Base-by-base conservation (phyloP, 2,888 invertebrate species). In the Drosophila limbata region DNA sequence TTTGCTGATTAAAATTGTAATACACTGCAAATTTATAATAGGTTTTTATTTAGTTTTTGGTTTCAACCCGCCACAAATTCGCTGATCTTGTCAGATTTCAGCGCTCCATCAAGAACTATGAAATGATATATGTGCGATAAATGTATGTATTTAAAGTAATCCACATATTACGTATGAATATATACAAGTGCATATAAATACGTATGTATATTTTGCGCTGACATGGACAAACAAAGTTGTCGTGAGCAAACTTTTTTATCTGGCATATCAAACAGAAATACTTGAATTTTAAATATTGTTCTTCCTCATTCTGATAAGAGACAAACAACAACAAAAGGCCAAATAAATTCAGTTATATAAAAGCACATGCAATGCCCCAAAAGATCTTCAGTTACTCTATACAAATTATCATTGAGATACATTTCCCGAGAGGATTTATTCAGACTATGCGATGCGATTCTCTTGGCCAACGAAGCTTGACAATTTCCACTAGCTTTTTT, bases 201-300 rank as follows among this genome's bases (percentile, higher is more conserved):
- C 10, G 35, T 51, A 48, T 40, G 48, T 40, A 47, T 39, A 45
- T 59, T 78, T 56, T 45, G 35, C 68, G 52, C 61, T 71, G 77
- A 71, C 81, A 69, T 61, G 44, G 61, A 31, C 63, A 78, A 77
- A 80, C 80, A 77, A 35, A 33, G 52, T 42, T 64, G 69, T 60
- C 59, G 39, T 9, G 25, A 35, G 21, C 15, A 64, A 28, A 15
- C 33, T 40, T 37, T 31, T 50, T 69, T 71, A 75, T 75, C 75
- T 69, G 59, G 17, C 42, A 76, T n/a, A 73, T 57, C 51, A 78
- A 63, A 63, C 59, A 73, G 52, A 59, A 47, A 56, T 33, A 42
- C 48, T 57, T 47, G 35, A 45, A 19, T 73, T 48, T 47, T 44
- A 31, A 56, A 72, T 44, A 39, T 60, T 53, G 50, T 53, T 65